Evolutionary conservation across 2,113 vertebrate genomes (phyloP), one percentile per base, ranked within the genome.

Genomic region (Excalfactoria chinensis): DNA sequence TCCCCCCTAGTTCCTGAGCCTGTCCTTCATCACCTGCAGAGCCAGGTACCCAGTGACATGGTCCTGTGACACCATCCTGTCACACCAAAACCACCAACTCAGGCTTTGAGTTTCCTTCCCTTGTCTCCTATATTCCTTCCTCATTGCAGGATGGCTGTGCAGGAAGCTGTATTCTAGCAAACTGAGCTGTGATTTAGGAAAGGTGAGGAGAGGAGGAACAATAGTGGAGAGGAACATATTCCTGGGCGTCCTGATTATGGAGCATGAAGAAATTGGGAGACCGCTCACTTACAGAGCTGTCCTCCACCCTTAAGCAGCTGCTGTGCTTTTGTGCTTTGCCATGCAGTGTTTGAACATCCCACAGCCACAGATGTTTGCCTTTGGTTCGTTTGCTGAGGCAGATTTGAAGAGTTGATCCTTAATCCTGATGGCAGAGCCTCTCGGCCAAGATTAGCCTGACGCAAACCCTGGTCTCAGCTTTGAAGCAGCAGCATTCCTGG

Each of bases 251-350:
- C 46, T 51, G 1, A 3, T 82, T 94, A 67, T 0, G 3, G 41
- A 85, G 55, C 75, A 21, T 73, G 89, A 76, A 72, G 84, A 30
- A 25, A 28, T 37, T 1, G 21, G 44, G 41, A 81, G 37, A 30
- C 46, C 40, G 34, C 49, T 87, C 70, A 9, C 34, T 84, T 84
- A 4, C 19, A 23, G 53, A 88, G 48, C 11, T 78, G 59, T 96
- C 41, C 66, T 86, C 90, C 84, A 59, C 92, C 93, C 90, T 82
- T 74, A 19, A 72, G 70, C 91, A 94, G 90, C 90, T 96, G 86
- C 82, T 89, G 63, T 95, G 55, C 51, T 76, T 94, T 92, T 84
- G 20, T 81, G 67, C 0, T 0, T 72, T 90, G 73, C 84, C 70
- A 30, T 26, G 23, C 35, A 46, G 25, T 49, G 34, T 83, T 90